Evolutionary conservation across 1,140 invertebrate species (phyloP).

Genomic region (Charaxes varanes): DNA sequence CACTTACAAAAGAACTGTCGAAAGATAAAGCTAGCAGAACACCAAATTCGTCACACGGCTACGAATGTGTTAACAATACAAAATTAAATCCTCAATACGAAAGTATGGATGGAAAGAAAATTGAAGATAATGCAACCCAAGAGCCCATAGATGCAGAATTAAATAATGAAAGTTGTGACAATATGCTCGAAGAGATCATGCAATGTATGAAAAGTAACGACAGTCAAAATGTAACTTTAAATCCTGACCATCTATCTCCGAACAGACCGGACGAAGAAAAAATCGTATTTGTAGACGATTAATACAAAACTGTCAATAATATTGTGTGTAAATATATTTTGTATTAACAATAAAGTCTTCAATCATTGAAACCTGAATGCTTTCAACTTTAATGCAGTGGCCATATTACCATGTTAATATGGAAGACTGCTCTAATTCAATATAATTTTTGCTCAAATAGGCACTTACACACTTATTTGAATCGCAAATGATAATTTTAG

Average conservation of each 20-base stretch:
- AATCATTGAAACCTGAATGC: too few relatives aligned
- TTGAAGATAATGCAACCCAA: neutral
- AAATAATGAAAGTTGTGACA: conserved; percentile 18
- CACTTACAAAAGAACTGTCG: conserved; percentile 9
- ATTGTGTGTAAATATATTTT: neutral
- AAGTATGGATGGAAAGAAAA: neutral
- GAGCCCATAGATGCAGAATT: conserved; percentile 7
- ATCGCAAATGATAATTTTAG: too few relatives aligned
- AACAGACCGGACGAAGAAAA: conserved; percentile 53
- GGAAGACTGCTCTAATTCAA: too few relatives aligned
- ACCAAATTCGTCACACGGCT: neutral
- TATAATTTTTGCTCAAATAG: too few relatives aligned
- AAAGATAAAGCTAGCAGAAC: neutral
- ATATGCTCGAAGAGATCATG: conserved; percentile 61
- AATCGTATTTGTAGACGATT: conserved; percentile 56
- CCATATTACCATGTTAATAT: too few relatives aligned
- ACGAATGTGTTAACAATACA: conserved; percentile 2
- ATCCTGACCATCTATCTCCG: conserved; percentile 40
- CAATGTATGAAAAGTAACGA: conserved; percentile 45
- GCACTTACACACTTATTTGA: too few relatives aligned
- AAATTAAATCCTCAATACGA: neutral
- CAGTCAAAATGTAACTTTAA: conserved; percentile 22
- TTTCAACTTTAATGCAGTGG: too few relatives aligned
- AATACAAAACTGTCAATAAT: too few relatives aligned
- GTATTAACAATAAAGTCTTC: neutral